Percentiles rank a stretch among this genome's conserved stretches.
phyloP scores from a whole-genome alignment of 2,113 vertebrate genomes.

The Rhinoderma darwinii region DNA sequence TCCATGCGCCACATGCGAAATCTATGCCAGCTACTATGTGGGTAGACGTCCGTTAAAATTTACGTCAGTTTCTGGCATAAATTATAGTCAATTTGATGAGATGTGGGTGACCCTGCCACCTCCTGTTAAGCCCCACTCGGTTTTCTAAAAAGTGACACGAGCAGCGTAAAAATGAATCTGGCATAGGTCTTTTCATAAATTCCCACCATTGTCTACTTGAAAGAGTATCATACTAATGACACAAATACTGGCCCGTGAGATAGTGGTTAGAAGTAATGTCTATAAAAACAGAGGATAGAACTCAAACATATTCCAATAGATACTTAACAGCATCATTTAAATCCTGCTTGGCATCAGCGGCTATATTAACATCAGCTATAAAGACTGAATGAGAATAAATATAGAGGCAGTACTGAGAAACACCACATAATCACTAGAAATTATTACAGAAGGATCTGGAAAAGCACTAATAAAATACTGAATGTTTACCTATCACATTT shows the following conservation, averaged over 20 bases:
- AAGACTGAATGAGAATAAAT: slow-evolving; percentile 25
- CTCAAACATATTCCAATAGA: slow-evolving; percentile 21
- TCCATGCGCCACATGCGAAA: too few relatives aligned
- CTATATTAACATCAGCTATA: slow-evolving; percentile 34
- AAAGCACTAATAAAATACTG: neutral
- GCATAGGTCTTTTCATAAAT: too few relatives aligned
- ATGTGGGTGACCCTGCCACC: too few relatives aligned
- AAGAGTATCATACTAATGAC: neutral
- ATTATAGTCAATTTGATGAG: too few relatives aligned
- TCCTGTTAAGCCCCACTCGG: too few relatives aligned
- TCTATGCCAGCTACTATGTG: too few relatives aligned
- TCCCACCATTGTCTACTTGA: neutral
- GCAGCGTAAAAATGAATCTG: too few relatives aligned
- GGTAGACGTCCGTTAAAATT: too few relatives aligned
- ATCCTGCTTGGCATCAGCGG: slow-evolving; percentile 20
- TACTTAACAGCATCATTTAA: slow-evolving; percentile 31
- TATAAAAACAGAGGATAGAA: slow-evolving; percentile 6
- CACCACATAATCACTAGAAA: neutral
- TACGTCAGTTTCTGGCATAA: too few relatives aligned
- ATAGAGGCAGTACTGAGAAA: neutral
- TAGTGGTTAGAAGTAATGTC: slow-evolving; percentile 12
- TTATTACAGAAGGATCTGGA: neutral
- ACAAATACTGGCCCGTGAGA: neutral
- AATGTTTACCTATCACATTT: neutral
- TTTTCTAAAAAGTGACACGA: too few relatives aligned